phyloP scores from a whole-genome alignment of 2,797 vertebrate genomes.

The Buceros bicornis region DNA sequence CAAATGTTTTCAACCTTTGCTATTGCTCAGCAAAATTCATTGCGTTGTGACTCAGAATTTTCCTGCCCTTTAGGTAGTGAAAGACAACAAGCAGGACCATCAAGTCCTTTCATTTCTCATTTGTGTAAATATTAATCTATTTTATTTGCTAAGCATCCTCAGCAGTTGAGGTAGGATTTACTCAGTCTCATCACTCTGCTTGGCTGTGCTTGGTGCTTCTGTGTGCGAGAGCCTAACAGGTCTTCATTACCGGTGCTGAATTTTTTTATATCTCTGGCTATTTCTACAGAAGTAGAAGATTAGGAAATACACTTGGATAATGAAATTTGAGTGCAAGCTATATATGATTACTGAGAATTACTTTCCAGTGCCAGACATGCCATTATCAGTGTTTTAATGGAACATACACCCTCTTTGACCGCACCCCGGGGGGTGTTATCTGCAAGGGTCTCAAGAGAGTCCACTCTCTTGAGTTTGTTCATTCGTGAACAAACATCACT shows the following conservation, averaged over 20 bases:
- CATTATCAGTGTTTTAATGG: constrained; percentile 15
- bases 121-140: neutral
- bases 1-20: neutral
- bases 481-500: neutral
- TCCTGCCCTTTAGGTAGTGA: neutral
- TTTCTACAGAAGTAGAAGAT: neutral
- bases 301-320: neutral
- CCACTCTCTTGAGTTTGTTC: neutral
- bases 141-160: neutral
- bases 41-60: neutral
- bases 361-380: neutral
- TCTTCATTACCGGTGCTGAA: neutral
- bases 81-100: neutral
- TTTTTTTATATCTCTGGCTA: neutral
- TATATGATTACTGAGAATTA: neutral
- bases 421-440: neutral
- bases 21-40: neutral
- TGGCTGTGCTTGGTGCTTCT: neutral
- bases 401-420: neutral
- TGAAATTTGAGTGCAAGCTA: neutral
- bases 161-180: neutral
- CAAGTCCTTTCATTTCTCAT: neutral
- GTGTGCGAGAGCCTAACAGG: neutral
- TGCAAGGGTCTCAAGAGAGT: neutral
- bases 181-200: neutral